These are phyloP conservation scores for Probosciger aterrimus DNA, from an alignment of 2,113 vertebrate genomes.

Conservation along the genomic window DNA sequence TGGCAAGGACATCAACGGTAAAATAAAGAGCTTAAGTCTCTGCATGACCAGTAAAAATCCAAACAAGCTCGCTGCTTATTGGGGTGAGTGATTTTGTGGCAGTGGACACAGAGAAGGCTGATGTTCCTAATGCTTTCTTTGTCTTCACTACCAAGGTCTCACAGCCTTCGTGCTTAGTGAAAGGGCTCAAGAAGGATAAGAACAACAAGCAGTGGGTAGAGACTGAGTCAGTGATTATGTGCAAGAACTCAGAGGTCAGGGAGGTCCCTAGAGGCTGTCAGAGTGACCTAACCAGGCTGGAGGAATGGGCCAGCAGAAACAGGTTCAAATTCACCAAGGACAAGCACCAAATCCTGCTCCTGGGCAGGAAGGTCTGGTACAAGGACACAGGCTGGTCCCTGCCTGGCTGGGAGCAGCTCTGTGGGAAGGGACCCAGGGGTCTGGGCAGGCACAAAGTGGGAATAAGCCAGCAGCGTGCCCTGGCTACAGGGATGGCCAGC, in stretches of 20 bases:
- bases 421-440: not conserved
- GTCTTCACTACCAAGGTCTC: not conserved
- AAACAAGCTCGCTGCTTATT: not conserved
- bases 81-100: not conserved
- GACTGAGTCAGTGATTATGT: not conserved
- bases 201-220: not conserved
- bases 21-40: not conserved
- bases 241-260: not conserved
- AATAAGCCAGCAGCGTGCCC: not conserved
- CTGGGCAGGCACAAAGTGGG: not conserved
- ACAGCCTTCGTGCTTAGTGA: not conserved
- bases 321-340: not conserved
- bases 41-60: not conserved
- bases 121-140: not conserved
- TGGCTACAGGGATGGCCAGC: not conserved
- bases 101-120: not conserved
- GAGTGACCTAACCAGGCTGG: not conserved
- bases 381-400: not conserved
- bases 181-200: not conserved
- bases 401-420: not conserved
- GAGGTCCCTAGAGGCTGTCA: not conserved
- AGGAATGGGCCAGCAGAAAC: not conserved
- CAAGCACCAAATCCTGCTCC: not conserved
- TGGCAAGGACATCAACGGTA: not conserved
- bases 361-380: not conserved